Conservation (phyloP, 2,888 invertebrate species). For the Pemphredon lugubris region DNA sequence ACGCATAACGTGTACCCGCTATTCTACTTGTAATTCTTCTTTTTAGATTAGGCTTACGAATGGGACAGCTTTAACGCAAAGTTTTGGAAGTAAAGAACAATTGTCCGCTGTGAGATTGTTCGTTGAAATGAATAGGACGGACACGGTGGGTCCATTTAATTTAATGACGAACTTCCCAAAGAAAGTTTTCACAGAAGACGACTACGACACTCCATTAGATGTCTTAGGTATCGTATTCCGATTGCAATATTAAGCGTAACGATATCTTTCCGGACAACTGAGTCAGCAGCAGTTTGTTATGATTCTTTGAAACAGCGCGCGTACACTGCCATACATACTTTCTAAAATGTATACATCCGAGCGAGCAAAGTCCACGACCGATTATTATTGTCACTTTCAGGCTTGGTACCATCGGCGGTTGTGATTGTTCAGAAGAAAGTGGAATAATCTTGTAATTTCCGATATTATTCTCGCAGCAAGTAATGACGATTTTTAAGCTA, state of each 20-base stretch:
- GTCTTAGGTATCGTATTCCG: constrained; percentile 85
- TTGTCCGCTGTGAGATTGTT: constrained; percentile 94
- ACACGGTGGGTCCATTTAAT: constrained; percentile 87
- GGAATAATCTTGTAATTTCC: constrained; percentile 54
- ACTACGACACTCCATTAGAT: constrained; percentile 93
- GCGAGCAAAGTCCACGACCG: constrained; percentile 10
- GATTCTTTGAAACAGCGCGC: not conserved
- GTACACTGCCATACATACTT: too few relatives aligned
- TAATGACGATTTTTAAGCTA: constrained; percentile 48
- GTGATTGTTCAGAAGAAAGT: constrained; percentile 87
- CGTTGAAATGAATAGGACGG: constrained; percentile 91
- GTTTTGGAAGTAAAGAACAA: constrained; percentile 92
- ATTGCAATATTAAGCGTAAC: not conserved
- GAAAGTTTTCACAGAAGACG: constrained; percentile 92
- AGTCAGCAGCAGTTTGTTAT: not conserved
- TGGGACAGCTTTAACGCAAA: constrained; percentile 88
- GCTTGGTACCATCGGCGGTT: constrained; percentile 92
- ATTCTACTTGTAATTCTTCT: not conserved
- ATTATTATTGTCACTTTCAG: constrained; percentile 81
- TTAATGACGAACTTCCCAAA: constrained; percentile 96
- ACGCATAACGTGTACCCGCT: not conserved
- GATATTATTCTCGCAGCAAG: constrained; percentile 18
- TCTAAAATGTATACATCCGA: too few relatives aligned
- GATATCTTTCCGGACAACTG: too few relatives aligned
- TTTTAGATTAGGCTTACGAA: constrained; percentile 88